These are phyloP conservation scores for Acholoe squamosa DNA, from an alignment of 2,888 invertebrate species.

Conservation along the genomic window DNA sequence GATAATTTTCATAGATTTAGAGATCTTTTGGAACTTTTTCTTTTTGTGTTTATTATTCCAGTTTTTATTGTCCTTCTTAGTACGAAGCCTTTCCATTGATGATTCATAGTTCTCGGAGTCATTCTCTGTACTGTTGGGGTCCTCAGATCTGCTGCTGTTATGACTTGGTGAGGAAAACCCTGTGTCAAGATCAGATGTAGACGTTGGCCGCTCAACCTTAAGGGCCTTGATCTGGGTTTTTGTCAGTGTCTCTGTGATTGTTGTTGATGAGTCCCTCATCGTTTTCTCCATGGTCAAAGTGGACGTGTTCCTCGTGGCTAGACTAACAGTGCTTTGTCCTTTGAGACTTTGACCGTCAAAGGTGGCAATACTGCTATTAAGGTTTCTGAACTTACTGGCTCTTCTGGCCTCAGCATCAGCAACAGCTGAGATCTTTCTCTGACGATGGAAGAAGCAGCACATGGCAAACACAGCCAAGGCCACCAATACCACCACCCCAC, in stretches of 20 bases:
- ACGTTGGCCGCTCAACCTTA: background rate
- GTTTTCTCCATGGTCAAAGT: conserved; percentile 24
- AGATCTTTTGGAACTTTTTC: conserved; percentile 45
- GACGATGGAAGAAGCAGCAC: conserved; percentile 46
- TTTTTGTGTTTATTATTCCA: conserved; percentile 43
- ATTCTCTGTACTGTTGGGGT: conserved; percentile 42
- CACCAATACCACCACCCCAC: conserved; percentile 25
- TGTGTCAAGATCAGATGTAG: background rate
- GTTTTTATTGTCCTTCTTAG: conserved; percentile 43
- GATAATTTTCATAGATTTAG: conserved; percentile 33
- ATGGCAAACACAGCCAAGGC: conserved; percentile 39
- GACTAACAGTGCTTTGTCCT: background rate
- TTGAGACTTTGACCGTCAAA: background rate
- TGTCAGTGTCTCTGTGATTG: conserved; percentile 55
- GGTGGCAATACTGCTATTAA: conserved; percentile 24
- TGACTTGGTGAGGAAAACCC: background rate
- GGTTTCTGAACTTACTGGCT: background rate
- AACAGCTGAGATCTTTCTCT: background rate
- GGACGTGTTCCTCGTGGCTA: background rate
- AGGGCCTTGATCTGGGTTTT: conserved; percentile 45
- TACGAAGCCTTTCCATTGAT: conserved; percentile 34
- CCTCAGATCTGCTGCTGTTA: conserved; percentile 4
- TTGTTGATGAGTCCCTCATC: conserved; percentile 52
- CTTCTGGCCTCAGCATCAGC: background rate
- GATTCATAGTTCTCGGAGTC: conserved; percentile 26